A percentile compares a stretch with the other conserved stretches of the same genome.
These are phyloP conservation scores for Butorides virescens DNA, from an alignment of 2,113 vertebrate species.

Conservation along the genomic window DNA sequence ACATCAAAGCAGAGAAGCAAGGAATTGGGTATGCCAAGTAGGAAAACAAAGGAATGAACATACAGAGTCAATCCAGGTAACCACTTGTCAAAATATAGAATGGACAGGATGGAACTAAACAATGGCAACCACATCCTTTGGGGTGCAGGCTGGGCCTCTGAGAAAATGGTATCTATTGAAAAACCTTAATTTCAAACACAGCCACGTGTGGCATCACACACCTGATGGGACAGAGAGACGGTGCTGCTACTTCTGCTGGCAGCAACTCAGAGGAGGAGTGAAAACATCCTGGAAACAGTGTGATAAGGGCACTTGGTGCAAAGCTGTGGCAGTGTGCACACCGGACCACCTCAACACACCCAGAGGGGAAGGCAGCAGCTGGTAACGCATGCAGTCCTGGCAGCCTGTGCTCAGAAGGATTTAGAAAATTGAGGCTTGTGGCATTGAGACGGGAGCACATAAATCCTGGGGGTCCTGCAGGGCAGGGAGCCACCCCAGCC, in stretches of 20 bases:
- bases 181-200: neutral
- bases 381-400: rapidly evolving
- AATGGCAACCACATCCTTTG: neutral
- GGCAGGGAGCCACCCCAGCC: neutral
- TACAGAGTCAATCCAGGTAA: neutral
- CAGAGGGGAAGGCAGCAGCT: neutral
- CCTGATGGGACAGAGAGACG: neutral
- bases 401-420: neutral
- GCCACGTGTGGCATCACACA: rapidly evolving
- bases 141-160: neutral
- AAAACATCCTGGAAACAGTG: neutral
- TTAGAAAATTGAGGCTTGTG: neutral
- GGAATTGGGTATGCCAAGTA: neutral
- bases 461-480: neutral
- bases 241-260: neutral
- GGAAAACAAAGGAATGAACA: neutral
- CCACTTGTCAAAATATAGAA: neutral
- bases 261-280: neutral
- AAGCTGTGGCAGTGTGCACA: neutral
- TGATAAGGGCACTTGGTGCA: neutral
- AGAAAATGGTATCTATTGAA: neutral
- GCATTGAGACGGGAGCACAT: neutral
- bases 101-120: neutral
- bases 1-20: neutral
- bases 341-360: too few relatives aligned